These are phyloP conservation scores for Dyspetes luteomarginatus DNA, from an alignment of 2,888 invertebrate species.

Conservation along the genomic window DNA sequence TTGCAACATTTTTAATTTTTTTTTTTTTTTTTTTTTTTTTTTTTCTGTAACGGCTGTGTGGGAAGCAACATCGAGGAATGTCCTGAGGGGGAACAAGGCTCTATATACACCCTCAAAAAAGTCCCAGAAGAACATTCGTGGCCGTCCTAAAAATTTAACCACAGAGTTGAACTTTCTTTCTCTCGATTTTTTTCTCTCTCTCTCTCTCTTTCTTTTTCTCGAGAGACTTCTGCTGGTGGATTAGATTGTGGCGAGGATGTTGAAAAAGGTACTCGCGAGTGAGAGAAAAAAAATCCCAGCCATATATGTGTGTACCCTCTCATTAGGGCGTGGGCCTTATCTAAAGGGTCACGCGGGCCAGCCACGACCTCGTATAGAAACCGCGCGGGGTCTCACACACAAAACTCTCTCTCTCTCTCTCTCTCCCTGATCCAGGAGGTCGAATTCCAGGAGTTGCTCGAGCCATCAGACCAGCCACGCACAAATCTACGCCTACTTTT, in stretches of 20 bases:
- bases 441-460: slow-evolving; percentile 78
- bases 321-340: slow-evolving; percentile 83
- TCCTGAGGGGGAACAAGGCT: slow-evolving; percentile 64
- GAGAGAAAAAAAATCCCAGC: slow-evolving; percentile 50
- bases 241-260: slow-evolving; percentile 60
- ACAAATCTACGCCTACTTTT: slow-evolving; percentile 59
- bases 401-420: slow-evolving; percentile 52
- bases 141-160: slow-evolving; percentile 77
- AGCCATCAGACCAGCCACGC: slow-evolving; percentile 64
- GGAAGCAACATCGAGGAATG: slow-evolving; percentile 73
- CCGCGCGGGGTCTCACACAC: slow-evolving; percentile 71
- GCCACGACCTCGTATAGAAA: slow-evolving; percentile 78
- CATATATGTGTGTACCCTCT: slow-evolving; percentile 78
- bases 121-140: slow-evolving; percentile 43
- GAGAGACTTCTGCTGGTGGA: slow-evolving; percentile 47
- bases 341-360: slow-evolving; percentile 82
- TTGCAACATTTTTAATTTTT: neutral
- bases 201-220: slow-evolving; percentile 26
- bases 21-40: slow-evolving; percentile 6
- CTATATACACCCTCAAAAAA: slow-evolving; percentile 37
- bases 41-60: slow-evolving; percentile 65
- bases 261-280: slow-evolving; percentile 6
- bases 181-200: slow-evolving; percentile 23
- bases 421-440: slow-evolving; percentile 73
- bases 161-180: slow-evolving; percentile 71